Conservation (phyloP, 92 coral and sea anemone species). For the Nematostella vectensis region DNA sequence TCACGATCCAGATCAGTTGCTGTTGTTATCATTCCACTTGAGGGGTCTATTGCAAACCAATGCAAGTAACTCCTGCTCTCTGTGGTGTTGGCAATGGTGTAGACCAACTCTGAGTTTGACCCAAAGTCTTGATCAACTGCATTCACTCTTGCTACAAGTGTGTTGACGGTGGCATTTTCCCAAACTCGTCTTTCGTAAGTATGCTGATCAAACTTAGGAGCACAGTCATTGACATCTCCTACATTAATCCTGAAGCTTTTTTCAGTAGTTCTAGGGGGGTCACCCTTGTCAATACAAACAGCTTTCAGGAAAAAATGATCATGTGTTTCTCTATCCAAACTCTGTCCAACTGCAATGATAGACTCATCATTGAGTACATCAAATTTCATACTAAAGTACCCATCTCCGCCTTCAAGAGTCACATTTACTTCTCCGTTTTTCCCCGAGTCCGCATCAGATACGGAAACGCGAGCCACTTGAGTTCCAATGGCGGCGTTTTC, state of each 20-base stretch:
- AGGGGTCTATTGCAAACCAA: conserved; percentile 65
- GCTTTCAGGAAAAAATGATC: conserved; percentile 32
- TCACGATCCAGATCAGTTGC: conserved; percentile 74
- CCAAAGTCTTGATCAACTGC: conserved; percentile 72
- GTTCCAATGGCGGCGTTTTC: conserved; percentile 64
- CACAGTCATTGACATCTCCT: conserved; percentile 86
- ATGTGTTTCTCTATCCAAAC: conserved; percentile 63
- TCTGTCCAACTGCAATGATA: conserved; percentile 52
- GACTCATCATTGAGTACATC: conserved; percentile 44
- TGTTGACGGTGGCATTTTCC: conserved; percentile 58
- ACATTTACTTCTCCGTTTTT: conserved; percentile 74
- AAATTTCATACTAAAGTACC: conserved; percentile 43
- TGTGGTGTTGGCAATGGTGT: conserved; percentile 37
- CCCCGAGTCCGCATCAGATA: conserved; percentile 82
- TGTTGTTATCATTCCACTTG: conserved; percentile 63
- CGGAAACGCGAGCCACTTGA: conserved; percentile 66
- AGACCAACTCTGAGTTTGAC: conserved; percentile 43
- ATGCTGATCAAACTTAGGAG: conserved; percentile 64
- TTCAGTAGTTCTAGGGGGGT: conserved; percentile 42
- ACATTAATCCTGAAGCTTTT: conserved; percentile 58
- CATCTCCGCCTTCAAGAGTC: conserved; percentile 60
- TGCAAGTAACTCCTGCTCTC: conserved; percentile 22
- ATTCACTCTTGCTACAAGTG: conserved; percentile 44
- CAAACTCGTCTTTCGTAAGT: conserved; percentile 44
- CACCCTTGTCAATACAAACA: conserved; percentile 69